Evolutionary conservation across 2,888 invertebrate species (phyloP).

Genomic region (Drosophila histrio): DNA sequence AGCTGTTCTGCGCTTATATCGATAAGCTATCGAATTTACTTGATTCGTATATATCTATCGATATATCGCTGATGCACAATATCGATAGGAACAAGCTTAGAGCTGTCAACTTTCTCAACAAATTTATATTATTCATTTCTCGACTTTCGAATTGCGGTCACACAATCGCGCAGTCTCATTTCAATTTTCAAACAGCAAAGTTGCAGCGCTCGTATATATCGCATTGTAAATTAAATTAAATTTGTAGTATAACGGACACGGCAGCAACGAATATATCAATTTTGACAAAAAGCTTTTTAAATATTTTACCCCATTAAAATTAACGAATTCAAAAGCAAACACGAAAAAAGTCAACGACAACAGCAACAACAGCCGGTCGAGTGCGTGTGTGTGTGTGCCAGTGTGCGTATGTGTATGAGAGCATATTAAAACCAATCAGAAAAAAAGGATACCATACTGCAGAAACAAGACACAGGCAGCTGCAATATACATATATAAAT

Average conservation of each 20-base stretch:
- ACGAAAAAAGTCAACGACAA: neutral
- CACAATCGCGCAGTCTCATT: conserved; percentile 54
- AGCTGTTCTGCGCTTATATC: too few relatives aligned
- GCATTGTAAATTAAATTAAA: conserved; percentile 43
- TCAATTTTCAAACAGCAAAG: conserved; percentile 45
- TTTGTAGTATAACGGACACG: conserved; percentile 49
- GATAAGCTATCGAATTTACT: too few relatives aligned
- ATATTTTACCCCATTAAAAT: conserved; percentile 11
- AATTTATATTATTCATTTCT: conserved; percentile 7
- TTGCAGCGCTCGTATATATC: conserved; percentile 21
- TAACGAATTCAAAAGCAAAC: conserved; percentile 2
- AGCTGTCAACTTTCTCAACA: neutral
- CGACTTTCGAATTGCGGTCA: conserved; percentile 24
- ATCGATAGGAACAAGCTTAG: conserved; percentile 1
- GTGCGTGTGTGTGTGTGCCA: conserved; percentile 30
- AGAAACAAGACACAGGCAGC: conserved; percentile 7
- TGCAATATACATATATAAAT: neutral
- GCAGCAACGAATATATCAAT: conserved; percentile 11
- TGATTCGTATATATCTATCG: neutral
- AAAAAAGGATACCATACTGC: conserved; percentile 57
- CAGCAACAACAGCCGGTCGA: conserved; percentile 34
- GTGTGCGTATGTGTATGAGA: conserved; percentile 11
- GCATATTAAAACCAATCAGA: conserved; percentile 45
- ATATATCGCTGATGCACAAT: neutral
- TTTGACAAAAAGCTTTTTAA: conserved; percentile 2